These are phyloP conservation scores for Laticauda colubrina DNA, from an alignment of 2,113 vertebrate species.

Conservation along the genomic window DNA sequence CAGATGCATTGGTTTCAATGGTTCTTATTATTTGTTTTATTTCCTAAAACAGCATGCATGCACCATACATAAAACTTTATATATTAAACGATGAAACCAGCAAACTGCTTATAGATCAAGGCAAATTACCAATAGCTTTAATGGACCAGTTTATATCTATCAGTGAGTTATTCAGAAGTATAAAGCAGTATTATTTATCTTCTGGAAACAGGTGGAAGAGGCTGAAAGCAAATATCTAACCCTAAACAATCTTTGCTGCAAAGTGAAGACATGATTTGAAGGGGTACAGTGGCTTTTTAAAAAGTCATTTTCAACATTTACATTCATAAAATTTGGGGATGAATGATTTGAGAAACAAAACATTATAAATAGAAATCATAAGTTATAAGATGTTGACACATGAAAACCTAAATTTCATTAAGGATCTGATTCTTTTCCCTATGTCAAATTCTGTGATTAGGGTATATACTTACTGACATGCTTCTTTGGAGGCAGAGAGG, in stretches of 20 bases:
- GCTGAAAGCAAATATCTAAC: not conserved
- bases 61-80: not conserved
- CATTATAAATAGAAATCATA: conserved; percentile 35
- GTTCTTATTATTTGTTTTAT: not conserved
- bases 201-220: not conserved
- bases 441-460: not conserved
- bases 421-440: not conserved
- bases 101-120: conserved; percentile 50
- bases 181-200: not conserved
- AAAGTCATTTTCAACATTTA: not conserved
- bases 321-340: conserved; percentile 27
- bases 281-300: not conserved
- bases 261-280: not conserved
- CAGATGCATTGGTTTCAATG: not conserved
- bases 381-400: conserved; percentile 40
- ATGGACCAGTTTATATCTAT: not conserved
- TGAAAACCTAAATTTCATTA: conserved; percentile 4
- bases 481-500: conserved; percentile 16
- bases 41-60: conserved; percentile 26
- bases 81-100: conserved; percentile 5
- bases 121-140: conserved; percentile 50
- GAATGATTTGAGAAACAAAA: conserved; percentile 8
- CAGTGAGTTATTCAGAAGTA: not conserved
- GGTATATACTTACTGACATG: conserved; percentile 16
- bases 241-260: not conserved